phyloP scores from a whole-genome alignment of 92 coral and sea anemone species.

The Porites cylindrica region DNA sequence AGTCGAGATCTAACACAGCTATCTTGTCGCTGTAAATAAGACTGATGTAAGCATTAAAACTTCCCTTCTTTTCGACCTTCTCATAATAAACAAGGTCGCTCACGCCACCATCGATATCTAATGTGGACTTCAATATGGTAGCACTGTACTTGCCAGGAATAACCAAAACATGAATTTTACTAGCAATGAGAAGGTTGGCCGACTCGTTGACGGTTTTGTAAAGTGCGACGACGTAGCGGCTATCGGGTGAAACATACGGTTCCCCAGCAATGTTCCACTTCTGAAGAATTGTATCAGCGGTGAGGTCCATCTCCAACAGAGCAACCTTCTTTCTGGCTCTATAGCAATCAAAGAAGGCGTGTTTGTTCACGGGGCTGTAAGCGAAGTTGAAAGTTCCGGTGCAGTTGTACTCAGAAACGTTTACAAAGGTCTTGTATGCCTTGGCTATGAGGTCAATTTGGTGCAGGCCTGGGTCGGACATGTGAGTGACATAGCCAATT shows the following conservation, averaged over 20 bases:
- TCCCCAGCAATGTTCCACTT: conserved; percentile 46
- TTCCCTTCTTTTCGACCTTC: conserved; percentile 1
- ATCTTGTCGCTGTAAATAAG: conserved; percentile 60
- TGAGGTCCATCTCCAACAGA: conserved; percentile 16
- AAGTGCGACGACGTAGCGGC: conserved; percentile 53
- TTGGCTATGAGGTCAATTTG: conserved; percentile 46
- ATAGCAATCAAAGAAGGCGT: conserved; percentile 43
- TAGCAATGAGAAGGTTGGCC: conserved; percentile 22
- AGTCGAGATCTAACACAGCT: conserved; percentile 60
- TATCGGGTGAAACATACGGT: conserved; percentile 61
- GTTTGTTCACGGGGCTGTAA: conserved; percentile 56
- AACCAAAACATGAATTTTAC: conserved; percentile 42
- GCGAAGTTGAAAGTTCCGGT: conserved; percentile 61
- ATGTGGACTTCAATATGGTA: conserved; percentile 6
- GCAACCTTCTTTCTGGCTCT: neutral
- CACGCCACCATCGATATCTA: conserved; percentile 56
- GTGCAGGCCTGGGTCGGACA: conserved; percentile 62
- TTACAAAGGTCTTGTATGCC: conserved; percentile 43
- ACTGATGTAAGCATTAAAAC: conserved; percentile 43
- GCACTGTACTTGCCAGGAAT: conserved; percentile 4
- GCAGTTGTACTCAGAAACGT: conserved; percentile 47
- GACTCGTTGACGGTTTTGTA: conserved; percentile 37
- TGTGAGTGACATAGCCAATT: conserved; percentile 57
- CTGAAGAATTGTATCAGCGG: neutral
- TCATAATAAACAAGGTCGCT: conserved; percentile 43